phyloP scores from a whole-genome alignment of 2,888 invertebrate genomes.

The Dioctria linearis region DNA sequence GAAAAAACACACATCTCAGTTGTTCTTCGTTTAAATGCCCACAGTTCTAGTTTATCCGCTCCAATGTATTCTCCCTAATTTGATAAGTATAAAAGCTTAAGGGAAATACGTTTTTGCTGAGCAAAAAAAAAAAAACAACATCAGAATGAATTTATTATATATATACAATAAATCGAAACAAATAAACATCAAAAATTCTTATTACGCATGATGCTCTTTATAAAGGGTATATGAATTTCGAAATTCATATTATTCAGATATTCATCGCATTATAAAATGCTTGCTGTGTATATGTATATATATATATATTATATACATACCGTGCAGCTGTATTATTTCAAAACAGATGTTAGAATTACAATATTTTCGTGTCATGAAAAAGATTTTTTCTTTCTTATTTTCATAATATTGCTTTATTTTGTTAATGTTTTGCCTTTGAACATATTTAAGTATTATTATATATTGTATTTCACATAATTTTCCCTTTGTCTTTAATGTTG shows the following conservation, averaged over 20 bases:
- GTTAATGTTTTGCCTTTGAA: conserved; percentile 39
- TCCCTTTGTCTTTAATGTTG: conserved; percentile 71
- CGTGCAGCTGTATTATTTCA: too few species aligned
- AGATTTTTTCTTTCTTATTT: conserved; percentile 27
- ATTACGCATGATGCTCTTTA: too few species aligned
- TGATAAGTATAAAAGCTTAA: neutral
- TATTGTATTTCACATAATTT: conserved; percentile 38
- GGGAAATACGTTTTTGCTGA: too few species aligned
- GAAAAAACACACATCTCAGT: conserved; percentile 58
- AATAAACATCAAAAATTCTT: too few species aligned
- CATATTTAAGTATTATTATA: conserved; percentile 22
- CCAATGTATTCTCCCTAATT: conserved; percentile 10
- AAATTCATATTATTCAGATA: too few species aligned
- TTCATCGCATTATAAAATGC: neutral
- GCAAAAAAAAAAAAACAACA: conserved; percentile 7
- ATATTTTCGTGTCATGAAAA: neutral
- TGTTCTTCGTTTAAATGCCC: conserved; percentile 57
- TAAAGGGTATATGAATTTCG: too few species aligned
- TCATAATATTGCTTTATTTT: conserved; percentile 27
- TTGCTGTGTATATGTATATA: neutral
- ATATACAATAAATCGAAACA: too few species aligned
- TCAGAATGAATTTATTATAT: conserved; percentile 1
- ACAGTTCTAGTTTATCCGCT: conserved; percentile 1
- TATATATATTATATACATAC: neutral
- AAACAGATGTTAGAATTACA: neutral